These are phyloP conservation scores for Nemapogon koenigi DNA, from an alignment of 2,888 invertebrate species.

Conservation along the genomic window DNA sequence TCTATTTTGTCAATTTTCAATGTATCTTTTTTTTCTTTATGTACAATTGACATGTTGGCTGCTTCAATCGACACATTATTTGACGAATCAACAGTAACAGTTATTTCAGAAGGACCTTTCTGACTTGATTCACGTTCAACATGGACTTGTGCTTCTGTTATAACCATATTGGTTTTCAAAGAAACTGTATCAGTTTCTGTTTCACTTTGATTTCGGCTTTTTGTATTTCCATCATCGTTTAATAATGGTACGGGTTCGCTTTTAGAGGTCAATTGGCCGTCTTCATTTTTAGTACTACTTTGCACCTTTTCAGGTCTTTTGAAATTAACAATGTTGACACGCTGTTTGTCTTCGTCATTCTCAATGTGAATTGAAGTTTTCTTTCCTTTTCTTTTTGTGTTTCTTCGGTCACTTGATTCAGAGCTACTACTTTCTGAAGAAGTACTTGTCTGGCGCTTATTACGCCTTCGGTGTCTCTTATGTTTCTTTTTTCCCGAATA, in stretches of 20 bases:
- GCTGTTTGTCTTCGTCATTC: slow-evolving; percentile 49
- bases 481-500: slow-evolving; percentile 43
- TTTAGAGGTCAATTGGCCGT: slow-evolving; percentile 21
- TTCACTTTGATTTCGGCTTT: slow-evolving; percentile 43
- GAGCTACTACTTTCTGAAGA: slow-evolving; percentile 50
- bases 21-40: slow-evolving; percentile 34
- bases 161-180: slow-evolving; percentile 54
- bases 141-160: slow-evolving; percentile 60
- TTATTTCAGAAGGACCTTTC: slow-evolving; percentile 49
- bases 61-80: slow-evolving; percentile 55
- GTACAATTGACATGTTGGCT: slow-evolving; percentile 39
- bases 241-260: slow-evolving; percentile 12
- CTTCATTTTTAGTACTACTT: slow-evolving; percentile 13
- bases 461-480: slow-evolving; percentile 45
- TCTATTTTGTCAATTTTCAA: slow-evolving; percentile 22
- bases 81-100: slow-evolving; percentile 45
- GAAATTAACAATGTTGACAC: slow-evolving; percentile 53
- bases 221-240: slow-evolving; percentile 23
- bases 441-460: slow-evolving; percentile 44
- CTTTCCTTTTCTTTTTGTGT: slow-evolving; percentile 48
- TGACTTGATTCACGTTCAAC: slow-evolving; percentile 50
- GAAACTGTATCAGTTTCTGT: slow-evolving; percentile 56
- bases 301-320: slow-evolving; percentile 33
- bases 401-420: slow-evolving; percentile 46
- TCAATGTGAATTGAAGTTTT: slow-evolving; percentile 55